Evolutionary conservation across 2,888 invertebrate species (phyloP), one percentile per base, ranked within the genome.

Genomic region (Noctua pronuba): DNA sequence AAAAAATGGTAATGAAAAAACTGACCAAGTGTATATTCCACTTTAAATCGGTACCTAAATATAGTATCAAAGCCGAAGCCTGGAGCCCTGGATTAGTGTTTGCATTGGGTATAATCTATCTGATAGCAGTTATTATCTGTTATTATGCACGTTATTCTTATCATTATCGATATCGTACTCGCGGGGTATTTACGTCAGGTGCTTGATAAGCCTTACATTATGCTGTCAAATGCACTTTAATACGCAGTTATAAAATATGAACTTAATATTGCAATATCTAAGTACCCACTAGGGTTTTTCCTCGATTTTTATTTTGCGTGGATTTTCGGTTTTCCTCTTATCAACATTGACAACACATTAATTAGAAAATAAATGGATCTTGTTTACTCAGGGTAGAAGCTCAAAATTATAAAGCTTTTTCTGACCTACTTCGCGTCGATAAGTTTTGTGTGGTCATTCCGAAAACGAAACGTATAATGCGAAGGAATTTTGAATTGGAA

Each of bases 111-210:
- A 28, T 60, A 66, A 73, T 75, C 65, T 64, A 41, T 55, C 35
- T n/a, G 83, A 81, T 85, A 83, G 41, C 46, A 44, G 67, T 13
- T 71, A 73, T 73, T 67, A 83, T 46, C 83, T n/a, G 60, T 73
- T 83, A 83, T 79, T 58, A 72, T 68, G 21, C 49, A 24, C 49
- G 80, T 79, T 83, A 68, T 71, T 60, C 35, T 72, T 69, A 84
- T 75, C 74, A 41, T 55, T 35, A 67, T 44, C 44, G 71, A 38
- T 74, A 74, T 75, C 44, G 49, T 21, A 64, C 38, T 5, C 24
- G 55, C 28, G 21, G 38, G 67, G n/a, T 72, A 46, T 78, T 67
- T 7, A 64, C 31, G 70, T 64, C 71, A 79, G 35, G 55, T 82
- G 73, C 28, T 44, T 52, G 84, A 82, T 82, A 74, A 74, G 55